Conservation (phyloP, 2,113 vertebrate genomes). For the Prinia subflava region DNA sequence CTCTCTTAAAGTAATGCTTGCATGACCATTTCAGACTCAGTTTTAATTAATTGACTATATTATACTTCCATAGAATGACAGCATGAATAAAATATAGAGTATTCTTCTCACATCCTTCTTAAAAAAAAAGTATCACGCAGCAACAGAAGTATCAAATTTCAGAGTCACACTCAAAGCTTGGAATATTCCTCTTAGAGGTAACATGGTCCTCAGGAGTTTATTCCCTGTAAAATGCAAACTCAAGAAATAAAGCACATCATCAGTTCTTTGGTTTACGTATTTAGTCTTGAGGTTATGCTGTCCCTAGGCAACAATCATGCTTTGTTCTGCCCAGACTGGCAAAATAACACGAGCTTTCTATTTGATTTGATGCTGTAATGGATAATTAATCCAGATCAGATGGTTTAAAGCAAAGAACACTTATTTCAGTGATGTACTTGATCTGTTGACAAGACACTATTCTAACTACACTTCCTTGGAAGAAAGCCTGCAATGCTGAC, state of each 20-base stretch:
- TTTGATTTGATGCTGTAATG: neutral
- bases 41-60: neutral
- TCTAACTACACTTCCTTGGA: neutral
- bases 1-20: neutral
- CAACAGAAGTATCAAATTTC: neutral
- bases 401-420: neutral
- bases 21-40: neutral
- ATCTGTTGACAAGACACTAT: neutral
- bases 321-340: neutral
- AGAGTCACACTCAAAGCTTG: neutral
- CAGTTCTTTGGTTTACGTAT: neutral
- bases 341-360: neutral
- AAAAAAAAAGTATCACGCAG: neutral
- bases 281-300: neutral
- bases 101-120: neutral
- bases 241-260: neutral
- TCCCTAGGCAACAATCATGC: neutral
- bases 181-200: neutral
- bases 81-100: neutral
- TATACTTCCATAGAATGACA: neutral
- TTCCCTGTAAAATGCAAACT: neutral
- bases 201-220: neutral
- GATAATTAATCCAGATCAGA: slow-evolving; percentile 35
- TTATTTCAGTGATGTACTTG: neutral
- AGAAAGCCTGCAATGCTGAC: neutral